phyloP scores from a whole-genome alignment of 2,888 invertebrate genomes.

The Yponomeuta plumbellus region DNA sequence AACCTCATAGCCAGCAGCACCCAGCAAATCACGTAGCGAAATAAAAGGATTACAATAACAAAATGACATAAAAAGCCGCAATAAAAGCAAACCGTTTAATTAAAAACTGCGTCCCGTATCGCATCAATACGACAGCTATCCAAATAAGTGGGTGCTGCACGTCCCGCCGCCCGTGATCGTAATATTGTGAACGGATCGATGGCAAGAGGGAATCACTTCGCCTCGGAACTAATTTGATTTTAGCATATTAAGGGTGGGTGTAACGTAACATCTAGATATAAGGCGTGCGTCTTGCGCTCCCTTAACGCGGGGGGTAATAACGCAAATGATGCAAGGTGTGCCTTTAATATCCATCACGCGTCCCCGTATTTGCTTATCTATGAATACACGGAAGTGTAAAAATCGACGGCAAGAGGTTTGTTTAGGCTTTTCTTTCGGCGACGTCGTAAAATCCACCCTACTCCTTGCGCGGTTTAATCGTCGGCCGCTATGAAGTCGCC shows the following conservation, averaged over 20 bases:
- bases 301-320: slow-evolving; percentile 59
- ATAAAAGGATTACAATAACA: background rate
- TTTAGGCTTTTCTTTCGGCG: slow-evolving; percentile 6
- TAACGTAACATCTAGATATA: slow-evolving; percentile 60
- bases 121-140: slow-evolving; percentile 27
- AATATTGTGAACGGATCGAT: slow-evolving; percentile 67
- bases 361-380: slow-evolving; percentile 76
- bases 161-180: slow-evolving; percentile 34
- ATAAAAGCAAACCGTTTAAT: slow-evolving; percentile 34
- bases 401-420: slow-evolving; percentile 58
- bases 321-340: slow-evolving; percentile 76
- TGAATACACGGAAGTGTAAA: slow-evolving; percentile 74
- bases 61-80: slow-evolving; percentile 14
- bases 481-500: background rate
- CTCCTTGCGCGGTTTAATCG: background rate
- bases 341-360: slow-evolving; percentile 76
- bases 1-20: too few species aligned
- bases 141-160: slow-evolving; percentile 41
- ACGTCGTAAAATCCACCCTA: background rate
- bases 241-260: slow-evolving; percentile 73
- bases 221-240: slow-evolving; percentile 75
- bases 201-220: slow-evolving; percentile 61
- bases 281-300: slow-evolving; percentile 65
- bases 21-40: background rate
- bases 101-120: slow-evolving; percentile 37